Conservation (phyloP, 1,140 invertebrate species). For the Heliothis virescens region DNA sequence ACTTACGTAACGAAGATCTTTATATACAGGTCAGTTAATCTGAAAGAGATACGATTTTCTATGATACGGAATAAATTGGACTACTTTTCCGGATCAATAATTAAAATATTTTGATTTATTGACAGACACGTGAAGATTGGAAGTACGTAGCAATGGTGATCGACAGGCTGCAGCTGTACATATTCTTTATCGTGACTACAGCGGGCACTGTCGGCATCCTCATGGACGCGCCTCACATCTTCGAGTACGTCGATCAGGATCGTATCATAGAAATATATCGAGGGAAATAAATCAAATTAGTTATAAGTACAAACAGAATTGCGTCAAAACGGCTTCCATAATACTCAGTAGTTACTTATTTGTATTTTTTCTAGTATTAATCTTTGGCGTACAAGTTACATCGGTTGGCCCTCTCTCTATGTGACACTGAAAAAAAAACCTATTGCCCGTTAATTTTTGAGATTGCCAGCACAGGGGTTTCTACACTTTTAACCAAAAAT, state of each 20-base stretch:
- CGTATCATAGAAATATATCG: slow-evolving; percentile 97
- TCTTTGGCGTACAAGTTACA: no score
- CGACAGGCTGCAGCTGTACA: slow-evolving; percentile 98
- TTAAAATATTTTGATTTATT: slow-evolving; percentile 42
- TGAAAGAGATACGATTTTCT: not conserved
- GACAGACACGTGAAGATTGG: slow-evolving; percentile 99
- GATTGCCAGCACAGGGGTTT: no score
- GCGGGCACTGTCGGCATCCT: slow-evolving; percentile 97
- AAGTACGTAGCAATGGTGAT: slow-evolving; percentile 99
- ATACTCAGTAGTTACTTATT: slow-evolving; percentile 38
- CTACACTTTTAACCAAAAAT: no score
- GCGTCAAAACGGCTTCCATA: slow-evolving; percentile 53
- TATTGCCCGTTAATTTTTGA: no score
- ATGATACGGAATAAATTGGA: not conserved
- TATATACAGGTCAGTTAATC: slow-evolving; percentile 94
- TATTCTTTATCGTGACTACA: slow-evolving; percentile 99
- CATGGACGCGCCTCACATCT: slow-evolving; percentile 99
- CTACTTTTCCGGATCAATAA: not conserved
- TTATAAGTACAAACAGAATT: slow-evolving; percentile 42
- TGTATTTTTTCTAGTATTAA: slow-evolving; percentile 34
- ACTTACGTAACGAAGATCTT: slow-evolving; percentile 98
- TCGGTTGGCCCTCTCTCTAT: no score
- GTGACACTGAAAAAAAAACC: no score
- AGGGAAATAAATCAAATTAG: slow-evolving; percentile 90
- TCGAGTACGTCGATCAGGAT: slow-evolving; percentile 99